phyloP scores from a whole-genome alignment of 2,797 vertebrate species.

The Balearica regulorum region DNA sequence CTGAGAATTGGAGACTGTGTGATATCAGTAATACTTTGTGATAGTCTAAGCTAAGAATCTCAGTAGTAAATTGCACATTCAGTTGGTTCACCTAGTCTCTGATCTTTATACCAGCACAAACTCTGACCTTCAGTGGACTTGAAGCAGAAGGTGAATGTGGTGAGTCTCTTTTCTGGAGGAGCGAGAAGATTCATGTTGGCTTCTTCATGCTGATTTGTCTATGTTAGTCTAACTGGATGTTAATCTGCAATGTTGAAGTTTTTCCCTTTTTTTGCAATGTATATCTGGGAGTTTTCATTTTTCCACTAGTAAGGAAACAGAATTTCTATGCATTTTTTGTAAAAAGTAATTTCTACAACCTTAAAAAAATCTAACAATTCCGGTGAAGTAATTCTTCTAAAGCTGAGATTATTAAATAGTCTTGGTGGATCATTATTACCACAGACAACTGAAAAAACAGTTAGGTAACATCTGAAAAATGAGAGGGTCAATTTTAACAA shows the following conservation, averaged over 20 bases:
- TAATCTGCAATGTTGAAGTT: not conserved
- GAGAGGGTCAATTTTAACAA: not conserved
- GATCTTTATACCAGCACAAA: not conserved
- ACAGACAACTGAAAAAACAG: not conserved
- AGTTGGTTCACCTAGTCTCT: not conserved
- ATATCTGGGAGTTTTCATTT: not conserved
- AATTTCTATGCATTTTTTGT: not conserved
- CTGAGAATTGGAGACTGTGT: not conserved
- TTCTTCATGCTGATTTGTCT: not conserved
- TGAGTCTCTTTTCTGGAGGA: not conserved
- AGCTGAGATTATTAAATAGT: not conserved
- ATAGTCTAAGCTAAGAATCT: not conserved
- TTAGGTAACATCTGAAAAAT: conserved; percentile 3
- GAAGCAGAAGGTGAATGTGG: not conserved
- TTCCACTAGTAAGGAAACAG: not conserved
- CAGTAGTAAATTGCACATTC: not conserved
- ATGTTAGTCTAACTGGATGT: not conserved
- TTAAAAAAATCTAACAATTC: not conserved
- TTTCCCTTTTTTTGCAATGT: not conserved
- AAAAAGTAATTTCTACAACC: not conserved
- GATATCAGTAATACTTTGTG: not conserved
- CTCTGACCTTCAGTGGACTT: not conserved
- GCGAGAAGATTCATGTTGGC: not conserved
- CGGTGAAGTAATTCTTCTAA: not conserved
- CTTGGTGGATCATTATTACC: not conserved